phyloP scores from a whole-genome alignment of 2,888 invertebrate species.

The Formica aserva region DNA sequence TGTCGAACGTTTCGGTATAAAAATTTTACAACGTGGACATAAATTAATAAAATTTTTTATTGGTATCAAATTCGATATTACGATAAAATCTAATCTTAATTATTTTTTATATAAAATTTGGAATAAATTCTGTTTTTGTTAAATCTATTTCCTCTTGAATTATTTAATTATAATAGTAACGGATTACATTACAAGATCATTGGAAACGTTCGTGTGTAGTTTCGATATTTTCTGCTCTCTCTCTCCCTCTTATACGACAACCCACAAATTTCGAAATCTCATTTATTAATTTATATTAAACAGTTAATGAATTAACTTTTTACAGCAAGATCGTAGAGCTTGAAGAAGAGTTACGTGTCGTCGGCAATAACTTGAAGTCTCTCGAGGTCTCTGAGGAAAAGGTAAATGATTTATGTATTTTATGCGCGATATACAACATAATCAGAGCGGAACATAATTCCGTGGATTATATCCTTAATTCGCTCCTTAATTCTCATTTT shows the following conservation, averaged over 20 bases:
- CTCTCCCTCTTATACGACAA: background rate
- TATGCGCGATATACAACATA: slow-evolving; percentile 20
- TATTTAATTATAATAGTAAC: background rate
- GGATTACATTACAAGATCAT: background rate
- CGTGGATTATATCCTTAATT: background rate
- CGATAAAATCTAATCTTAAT: background rate
- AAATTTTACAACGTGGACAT: background rate
- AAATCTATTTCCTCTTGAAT: background rate
- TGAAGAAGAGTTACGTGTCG: slow-evolving; percentile 99
- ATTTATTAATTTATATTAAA: slow-evolving; percentile 22
- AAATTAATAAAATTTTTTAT: background rate
- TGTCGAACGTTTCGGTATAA: slow-evolving; percentile 12
- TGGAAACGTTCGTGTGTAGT: slow-evolving; percentile 34
- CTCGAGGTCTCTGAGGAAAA: slow-evolving; percentile 99
- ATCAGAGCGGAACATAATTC: slow-evolving; percentile 37
- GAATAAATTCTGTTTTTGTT: background rate
- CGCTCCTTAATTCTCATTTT: slow-evolving; percentile 27
- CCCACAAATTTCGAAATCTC: background rate
- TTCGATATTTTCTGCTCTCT: background rate
- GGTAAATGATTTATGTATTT: slow-evolving; percentile 88
- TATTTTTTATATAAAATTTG: background rate
- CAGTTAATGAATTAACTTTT: slow-evolving; percentile 64
- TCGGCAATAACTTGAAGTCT: slow-evolving; percentile 99
- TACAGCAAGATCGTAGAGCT: slow-evolving; percentile 99
- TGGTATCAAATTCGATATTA: background rate